Evolutionary conservation across 64 coral and sea anemone species (phyloP), one percentile per base, ranked within the genome.

Genomic region (Exaiptasia diaphana): DNA sequence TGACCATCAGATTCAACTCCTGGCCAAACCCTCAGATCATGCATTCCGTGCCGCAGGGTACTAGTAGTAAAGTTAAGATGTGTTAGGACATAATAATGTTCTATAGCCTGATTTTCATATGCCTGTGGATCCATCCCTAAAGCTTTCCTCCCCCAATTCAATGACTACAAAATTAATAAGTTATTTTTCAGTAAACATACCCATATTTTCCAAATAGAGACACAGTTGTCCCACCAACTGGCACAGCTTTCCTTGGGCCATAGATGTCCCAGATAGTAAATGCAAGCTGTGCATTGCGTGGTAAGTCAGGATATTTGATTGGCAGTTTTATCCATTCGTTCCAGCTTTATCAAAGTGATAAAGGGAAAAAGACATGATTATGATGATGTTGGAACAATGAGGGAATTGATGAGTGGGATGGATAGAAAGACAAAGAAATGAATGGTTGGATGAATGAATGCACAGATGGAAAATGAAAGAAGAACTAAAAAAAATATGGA

Each of bases 251-350:
- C 9, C 89, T 86, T 43, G 94, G 94, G 5, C 94, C 85, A 85
- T 97, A 97, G 3, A 97, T 83, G 85, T 97, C 94, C 89, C 85
- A 92, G 55, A 97, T 97, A 11, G 90, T 97, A 56, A 97, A 91
- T 67, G 89, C 90, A 29, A 92, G 38, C 62, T 97, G 94, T 27
- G 94, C 94, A 80, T 87, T 83, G 11, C 94, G 85, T 12, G 94
- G 94, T 1, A 97, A 46, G 59, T 97, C 89, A 61, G 89, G 89
- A 30, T 92, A 97, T 57, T 91, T 97, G 43, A 97, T 72, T 14
- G 94, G 94, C 4, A 97, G 76, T 71, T 88, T 97, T 9, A 97
- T 74, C 94, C 94, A 97, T 77, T 97, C 94, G 85, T 97, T 97
- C 94, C 94, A 97, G 60, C 94, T 97, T 26, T n/a, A n/a, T n/a